A percentile compares a stretch with the other conserved stretches of the same genome.
These are phyloP conservation scores for Hemistola chrysoprasaria DNA, from an alignment of 2,888 invertebrate species.

Conservation along the genomic window DNA sequence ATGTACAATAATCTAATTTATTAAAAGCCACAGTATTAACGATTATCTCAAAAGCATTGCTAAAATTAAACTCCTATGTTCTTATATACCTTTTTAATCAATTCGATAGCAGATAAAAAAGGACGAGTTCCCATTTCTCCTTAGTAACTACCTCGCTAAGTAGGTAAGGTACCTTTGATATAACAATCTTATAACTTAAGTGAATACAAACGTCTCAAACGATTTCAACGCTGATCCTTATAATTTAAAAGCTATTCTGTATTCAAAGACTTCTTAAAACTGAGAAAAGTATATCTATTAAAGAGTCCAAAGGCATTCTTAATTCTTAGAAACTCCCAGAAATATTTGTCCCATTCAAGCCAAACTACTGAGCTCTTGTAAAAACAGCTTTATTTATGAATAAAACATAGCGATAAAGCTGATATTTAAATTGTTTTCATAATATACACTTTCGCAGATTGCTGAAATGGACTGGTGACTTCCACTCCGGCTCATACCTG, in stretches of 20 bases:
- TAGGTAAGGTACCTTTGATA: too few relatives aligned
- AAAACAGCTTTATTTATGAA: conserved; percentile 35
- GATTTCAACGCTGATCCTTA: conserved; percentile 3
- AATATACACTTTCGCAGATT: too few relatives aligned
- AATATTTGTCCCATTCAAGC: conserved; percentile 37
- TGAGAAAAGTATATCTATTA: conserved; percentile 43
- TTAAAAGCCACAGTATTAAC: too few relatives aligned
- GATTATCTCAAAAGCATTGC: too few relatives aligned
- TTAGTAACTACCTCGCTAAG: background rate
- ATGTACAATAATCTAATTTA: too few relatives aligned
- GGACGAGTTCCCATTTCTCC: too few relatives aligned
- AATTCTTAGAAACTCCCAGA: conserved; percentile 36
- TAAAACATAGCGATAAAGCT: conserved; percentile 34
- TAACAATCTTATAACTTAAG: background rate
- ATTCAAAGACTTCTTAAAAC: conserved; percentile 29
- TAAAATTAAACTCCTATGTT: too few relatives aligned
- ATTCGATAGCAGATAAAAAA: too few relatives aligned
- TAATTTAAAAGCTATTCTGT: conserved; percentile 14
- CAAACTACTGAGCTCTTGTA: background rate
- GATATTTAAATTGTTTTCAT: conserved; percentile 24
- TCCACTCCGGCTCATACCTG: too few relatives aligned
- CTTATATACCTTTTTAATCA: too few relatives aligned
- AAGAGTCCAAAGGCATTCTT: conserved; percentile 43
- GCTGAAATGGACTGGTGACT: too few relatives aligned
- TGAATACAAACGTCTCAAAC: background rate